These are phyloP conservation scores for Dendrolimus kikuchii DNA, from an alignment of 1,140 invertebrate genomes.

Conservation along the genomic window DNA sequence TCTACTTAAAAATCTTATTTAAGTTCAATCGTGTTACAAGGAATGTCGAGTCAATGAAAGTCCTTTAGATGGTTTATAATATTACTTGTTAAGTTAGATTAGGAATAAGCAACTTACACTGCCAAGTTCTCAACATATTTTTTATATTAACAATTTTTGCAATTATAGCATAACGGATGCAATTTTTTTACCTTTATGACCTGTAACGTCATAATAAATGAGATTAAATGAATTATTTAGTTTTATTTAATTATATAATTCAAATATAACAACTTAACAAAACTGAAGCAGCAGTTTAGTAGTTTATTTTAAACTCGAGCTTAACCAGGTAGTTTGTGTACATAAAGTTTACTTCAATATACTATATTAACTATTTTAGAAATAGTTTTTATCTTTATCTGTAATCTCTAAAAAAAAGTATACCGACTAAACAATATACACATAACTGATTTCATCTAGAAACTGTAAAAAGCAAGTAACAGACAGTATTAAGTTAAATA, in stretches of 20 bases:
- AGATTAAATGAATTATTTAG: constrained; percentile 12
- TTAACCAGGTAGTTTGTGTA: too few species aligned
- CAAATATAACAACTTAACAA: not conserved
- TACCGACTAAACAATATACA: too few species aligned
- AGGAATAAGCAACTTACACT: constrained; percentile 41
- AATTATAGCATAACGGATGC: constrained; percentile 13
- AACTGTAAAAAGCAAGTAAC: too few species aligned
- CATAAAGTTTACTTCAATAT: too few species aligned
- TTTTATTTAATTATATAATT: not conserved
- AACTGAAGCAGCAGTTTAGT: too few species aligned
- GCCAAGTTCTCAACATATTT: constrained; percentile 35
- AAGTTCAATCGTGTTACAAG: constrained; percentile 8
- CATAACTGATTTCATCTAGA: too few species aligned
- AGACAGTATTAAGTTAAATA: too few species aligned
- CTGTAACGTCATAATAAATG: constrained; percentile 18
- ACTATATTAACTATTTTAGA: too few species aligned
- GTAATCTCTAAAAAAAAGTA: too few species aligned
- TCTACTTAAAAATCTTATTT: constrained; percentile 11
- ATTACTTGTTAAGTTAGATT: constrained; percentile 25
- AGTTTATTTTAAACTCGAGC: too few species aligned
- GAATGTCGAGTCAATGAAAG: constrained; percentile 10
- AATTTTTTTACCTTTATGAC: constrained; percentile 11
- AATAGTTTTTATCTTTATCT: too few species aligned
- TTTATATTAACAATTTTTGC: constrained; percentile 9
- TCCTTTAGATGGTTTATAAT: constrained; percentile 18